Evolutionary conservation across 2,888 invertebrate genomes (phyloP), one percentile per base, ranked within the genome.

Genomic region (Xestia sexstrigata): DNA sequence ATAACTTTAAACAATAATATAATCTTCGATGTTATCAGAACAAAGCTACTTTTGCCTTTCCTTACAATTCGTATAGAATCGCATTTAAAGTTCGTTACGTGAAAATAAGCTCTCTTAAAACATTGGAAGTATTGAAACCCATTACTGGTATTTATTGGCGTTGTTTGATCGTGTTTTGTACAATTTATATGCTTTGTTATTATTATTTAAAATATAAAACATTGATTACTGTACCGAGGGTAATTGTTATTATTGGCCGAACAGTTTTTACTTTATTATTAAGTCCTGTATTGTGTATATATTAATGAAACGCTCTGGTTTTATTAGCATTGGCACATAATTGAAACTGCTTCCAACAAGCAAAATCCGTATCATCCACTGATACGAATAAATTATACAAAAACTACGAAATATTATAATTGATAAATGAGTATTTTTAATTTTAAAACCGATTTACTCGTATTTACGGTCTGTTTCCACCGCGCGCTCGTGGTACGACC

Each of bases 91-190:
- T 71, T 77, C 49, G 65, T 35, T 42, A 69, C 67, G 66, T 55
- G 55, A 71, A 70, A 85, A 35, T 76, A 76, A 74, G 52, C 66
- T 72, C 42, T 23, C n/a, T 39, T n/a, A 45, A 74, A 82, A 62
- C 47, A 66, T 77, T 81, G 69, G 67, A 82, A n/a, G n/a, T n/a
- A n/a, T n/a, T n/a, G n/a, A n/a, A n/a, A 78, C 45, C 66, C 60
- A 72, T 80, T 63, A 77, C 20, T n/a, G 69, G 39, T 70, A 71
- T 87, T 82, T 78, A 88, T 88, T 63, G 73, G 42, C 35, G 30
- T 75, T 79, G 66, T 81, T 76, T 66, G 49, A 75, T 74, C 55
- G 47, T 66, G 52, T 82, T 73, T 49, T 74, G 45, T 81, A 63
- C 20, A 68, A 55, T 81, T 42, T 70, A 42, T 45, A 49, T 17